Conservation (phyloP, 2,888 invertebrate species). For the Rhagophthalmus giganteus region DNA sequence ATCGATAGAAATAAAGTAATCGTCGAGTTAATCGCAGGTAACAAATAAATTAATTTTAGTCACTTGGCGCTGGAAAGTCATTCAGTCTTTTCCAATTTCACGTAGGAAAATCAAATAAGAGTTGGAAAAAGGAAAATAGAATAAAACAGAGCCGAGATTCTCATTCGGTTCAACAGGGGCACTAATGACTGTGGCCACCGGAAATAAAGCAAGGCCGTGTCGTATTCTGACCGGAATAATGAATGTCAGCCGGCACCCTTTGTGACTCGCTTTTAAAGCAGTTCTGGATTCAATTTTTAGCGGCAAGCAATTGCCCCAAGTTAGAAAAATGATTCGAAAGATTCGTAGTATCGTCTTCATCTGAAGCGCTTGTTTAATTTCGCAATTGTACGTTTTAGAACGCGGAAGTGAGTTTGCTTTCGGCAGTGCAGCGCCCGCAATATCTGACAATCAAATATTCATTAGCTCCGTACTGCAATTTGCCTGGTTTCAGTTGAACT, state of each 20-base stretch:
- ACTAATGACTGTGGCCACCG: slow-evolving; percentile 45
- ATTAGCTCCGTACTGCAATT: slow-evolving; percentile 22
- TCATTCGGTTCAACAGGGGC: slow-evolving; percentile 42
- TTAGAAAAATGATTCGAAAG: too few relatives aligned
- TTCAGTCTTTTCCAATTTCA: too few relatives aligned
- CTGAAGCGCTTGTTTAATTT: too few relatives aligned
- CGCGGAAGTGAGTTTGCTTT: slow-evolving; percentile 20
- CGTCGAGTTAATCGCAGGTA: too few relatives aligned
- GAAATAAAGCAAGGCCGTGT: slow-evolving; percentile 49
- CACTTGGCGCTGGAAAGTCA: too few relatives aligned
- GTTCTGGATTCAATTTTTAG: slow-evolving; percentile 24
- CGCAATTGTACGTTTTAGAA: too few relatives aligned
- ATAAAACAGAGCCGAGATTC: slow-evolving; percentile 43
- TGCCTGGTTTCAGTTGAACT: slow-evolving; percentile 23
- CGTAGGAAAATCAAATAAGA: slow-evolving; percentile 8
- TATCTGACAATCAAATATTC: slow-evolving; percentile 26
- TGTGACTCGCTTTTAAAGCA: slow-evolving; percentile 35
- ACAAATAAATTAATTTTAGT: too few relatives aligned
- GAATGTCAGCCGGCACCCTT: slow-evolving; percentile 39
- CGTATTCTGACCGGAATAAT: slow-evolving; percentile 50
- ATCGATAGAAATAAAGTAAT: too few relatives aligned
- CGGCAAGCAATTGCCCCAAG: background rate
- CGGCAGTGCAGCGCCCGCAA: slow-evolving; percentile 26
- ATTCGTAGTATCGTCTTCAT: too few relatives aligned
- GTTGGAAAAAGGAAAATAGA: slow-evolving; percentile 33